Conservation (phyloP, 2,888 invertebrate species). For the Lepidocyrtoides sp. region DNA sequence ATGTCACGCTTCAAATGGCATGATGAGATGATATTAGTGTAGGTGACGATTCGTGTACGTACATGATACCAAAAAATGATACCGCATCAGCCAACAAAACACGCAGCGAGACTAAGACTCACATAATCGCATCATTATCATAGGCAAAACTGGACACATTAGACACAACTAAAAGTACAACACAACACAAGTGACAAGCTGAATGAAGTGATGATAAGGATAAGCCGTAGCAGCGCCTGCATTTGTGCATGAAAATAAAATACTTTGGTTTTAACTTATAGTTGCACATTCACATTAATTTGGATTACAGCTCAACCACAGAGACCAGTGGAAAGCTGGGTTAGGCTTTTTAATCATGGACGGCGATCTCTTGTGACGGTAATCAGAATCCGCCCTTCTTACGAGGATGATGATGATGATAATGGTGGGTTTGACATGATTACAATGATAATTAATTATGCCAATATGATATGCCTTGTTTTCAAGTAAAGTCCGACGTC, state of each 20-base stretch:
- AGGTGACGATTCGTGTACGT: conserved; percentile 51
- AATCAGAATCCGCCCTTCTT: conserved; percentile 63
- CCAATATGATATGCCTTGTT: conserved; percentile 57
- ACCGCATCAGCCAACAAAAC: not conserved
- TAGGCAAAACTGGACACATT: conserved; percentile 47
- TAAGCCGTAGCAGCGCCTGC: not conserved
- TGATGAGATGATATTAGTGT: conserved; percentile 39
- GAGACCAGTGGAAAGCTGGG: not conserved
- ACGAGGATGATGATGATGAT: conserved; percentile 22
- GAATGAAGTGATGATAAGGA: conserved; percentile 60
- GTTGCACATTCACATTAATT: conserved; percentile 37
- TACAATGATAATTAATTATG: conserved; percentile 77
- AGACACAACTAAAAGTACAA: conserved; percentile 23
- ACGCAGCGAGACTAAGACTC: not conserved
- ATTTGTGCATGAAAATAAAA: not conserved
- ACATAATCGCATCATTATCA: conserved; percentile 35
- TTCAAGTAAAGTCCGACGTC: conserved; percentile 22
- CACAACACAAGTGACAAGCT: conserved; percentile 43
- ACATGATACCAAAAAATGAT: conserved; percentile 24
- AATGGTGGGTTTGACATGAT: conserved; percentile 50
- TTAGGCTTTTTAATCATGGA: conserved; percentile 48
- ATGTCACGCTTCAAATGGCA: conserved; percentile 49
- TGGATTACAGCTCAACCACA: conserved; percentile 28
- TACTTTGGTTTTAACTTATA: not conserved
- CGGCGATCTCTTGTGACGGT: conserved; percentile 48